Conservation (phyloP, 1,140 invertebrate genomes). For the Lucilia cuprina region DNA sequence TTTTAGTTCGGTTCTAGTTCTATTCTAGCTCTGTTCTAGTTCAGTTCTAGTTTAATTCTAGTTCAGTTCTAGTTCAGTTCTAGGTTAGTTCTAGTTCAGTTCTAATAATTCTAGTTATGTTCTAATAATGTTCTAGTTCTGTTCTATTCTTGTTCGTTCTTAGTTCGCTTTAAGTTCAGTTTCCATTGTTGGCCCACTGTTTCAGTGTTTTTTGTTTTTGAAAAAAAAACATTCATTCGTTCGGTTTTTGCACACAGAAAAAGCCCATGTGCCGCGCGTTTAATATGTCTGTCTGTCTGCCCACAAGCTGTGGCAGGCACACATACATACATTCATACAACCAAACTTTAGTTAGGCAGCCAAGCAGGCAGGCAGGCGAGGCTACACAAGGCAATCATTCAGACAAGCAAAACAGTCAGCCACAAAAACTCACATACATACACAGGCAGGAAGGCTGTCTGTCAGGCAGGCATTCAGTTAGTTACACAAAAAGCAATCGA, state of each 20-base stretch:
- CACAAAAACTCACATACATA: not conserved
- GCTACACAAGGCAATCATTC: constrained; percentile 10
- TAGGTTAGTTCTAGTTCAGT: no score
- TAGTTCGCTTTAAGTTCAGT: no score
- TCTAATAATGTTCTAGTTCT: no score
- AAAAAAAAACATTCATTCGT: not conserved
- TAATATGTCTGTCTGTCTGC: constrained; percentile 28
- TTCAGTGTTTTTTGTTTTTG: not conserved
- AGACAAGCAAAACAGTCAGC: constrained; percentile 7
- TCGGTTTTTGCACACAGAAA: not conserved
- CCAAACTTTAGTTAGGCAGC: constrained; percentile 9
- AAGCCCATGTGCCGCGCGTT: constrained; percentile 12
- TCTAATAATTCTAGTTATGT: no score
- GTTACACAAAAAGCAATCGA: not conserved
- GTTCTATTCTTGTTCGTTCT: no score
- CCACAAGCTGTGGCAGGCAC: constrained; percentile 18
- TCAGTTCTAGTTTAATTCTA: no score
- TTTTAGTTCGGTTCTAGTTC: no score
- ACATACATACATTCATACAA: constrained; percentile 1
- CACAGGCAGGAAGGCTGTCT: not conserved
- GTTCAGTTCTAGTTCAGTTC: no score
- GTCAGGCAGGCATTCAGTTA: no score
- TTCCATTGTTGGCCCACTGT: no score
- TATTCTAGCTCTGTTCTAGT: no score
- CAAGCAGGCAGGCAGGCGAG: not conserved